A percentile compares a stretch with the other conserved stretches of the same genome.
phyloP scores from a whole-genome alignment of 2,888 invertebrate genomes.

The Liodrosophila aerea region DNA sequence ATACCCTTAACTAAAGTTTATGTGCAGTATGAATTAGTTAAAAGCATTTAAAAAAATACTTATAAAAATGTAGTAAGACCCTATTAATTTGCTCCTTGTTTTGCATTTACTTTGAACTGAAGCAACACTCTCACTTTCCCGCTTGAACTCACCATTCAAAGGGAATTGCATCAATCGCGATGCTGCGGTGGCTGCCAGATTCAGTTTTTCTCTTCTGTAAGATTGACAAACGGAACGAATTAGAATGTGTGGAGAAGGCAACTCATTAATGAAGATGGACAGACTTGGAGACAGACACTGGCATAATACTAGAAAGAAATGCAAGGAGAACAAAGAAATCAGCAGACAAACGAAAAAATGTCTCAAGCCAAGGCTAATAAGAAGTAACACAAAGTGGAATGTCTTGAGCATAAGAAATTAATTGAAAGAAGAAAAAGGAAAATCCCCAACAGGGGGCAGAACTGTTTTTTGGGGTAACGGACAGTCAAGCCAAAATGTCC shows the following conservation, averaged over 20 bases:
- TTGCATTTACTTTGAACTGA: too few relatives aligned
- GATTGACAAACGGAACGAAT: slow-evolving; percentile 25
- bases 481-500: slow-evolving; percentile 48
- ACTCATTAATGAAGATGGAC: slow-evolving; percentile 55
- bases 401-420: slow-evolving; percentile 63
- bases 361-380: slow-evolving; percentile 54
- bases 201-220: slow-evolving; percentile 6
- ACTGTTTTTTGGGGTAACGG: not conserved
- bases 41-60: too few relatives aligned
- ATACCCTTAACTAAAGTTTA: too few relatives aligned
- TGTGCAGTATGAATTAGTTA: too few relatives aligned
- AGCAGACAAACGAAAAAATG: slow-evolving; percentile 24
- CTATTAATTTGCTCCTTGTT: too few relatives aligned
- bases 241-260: slow-evolving; percentile 13
- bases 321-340: slow-evolving; percentile 1
- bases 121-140: not conserved
- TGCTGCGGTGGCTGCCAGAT: slow-evolving; percentile 34
- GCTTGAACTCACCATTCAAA: slow-evolving; percentile 41
- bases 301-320: not conserved
- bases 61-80: too few relatives aligned
- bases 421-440: slow-evolving; percentile 49
- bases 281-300: slow-evolving; percentile 40
- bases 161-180: slow-evolving; percentile 26
- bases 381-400: slow-evolving; percentile 46
- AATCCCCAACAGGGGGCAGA: slow-evolving; percentile 31